Evolutionary conservation across 2,113 vertebrate genomes (phyloP).

Genomic region (Symphodus melops): DNA sequence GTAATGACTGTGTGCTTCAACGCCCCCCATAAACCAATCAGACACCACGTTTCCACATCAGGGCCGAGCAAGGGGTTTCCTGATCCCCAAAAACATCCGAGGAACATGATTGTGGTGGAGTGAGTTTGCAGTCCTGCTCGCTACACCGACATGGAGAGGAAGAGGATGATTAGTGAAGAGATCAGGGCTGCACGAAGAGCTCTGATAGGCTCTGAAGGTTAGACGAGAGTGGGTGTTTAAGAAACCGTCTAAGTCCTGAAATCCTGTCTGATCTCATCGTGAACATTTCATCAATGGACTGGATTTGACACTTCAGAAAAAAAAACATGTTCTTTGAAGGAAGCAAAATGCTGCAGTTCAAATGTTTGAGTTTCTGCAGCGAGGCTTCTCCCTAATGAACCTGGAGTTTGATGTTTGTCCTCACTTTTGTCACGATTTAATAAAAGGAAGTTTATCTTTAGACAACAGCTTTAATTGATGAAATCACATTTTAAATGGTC

Average conservation of each 20-base stretch:
- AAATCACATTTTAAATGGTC: neutral
- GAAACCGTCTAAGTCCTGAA: neutral
- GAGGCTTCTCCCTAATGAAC: too few relatives aligned
- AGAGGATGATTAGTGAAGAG: too few relatives aligned
- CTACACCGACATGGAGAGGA: too few relatives aligned
- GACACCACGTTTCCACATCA: constrained; percentile 35
- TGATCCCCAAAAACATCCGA: constrained; percentile 13
- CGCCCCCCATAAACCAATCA: constrained; percentile 53
- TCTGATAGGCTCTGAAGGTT: neutral
- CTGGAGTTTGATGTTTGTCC: neutral
- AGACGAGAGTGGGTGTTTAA: neutral
- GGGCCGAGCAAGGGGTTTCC: constrained; percentile 5
- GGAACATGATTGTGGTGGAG: neutral
- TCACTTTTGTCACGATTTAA: neutral
- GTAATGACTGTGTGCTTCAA: constrained; percentile 36
- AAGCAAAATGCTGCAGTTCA: too few relatives aligned
- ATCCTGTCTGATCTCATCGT: neutral
- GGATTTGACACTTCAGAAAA: neutral
- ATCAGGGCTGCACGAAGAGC: neutral
- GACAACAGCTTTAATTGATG: neutral
- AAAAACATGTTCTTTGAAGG: too few relatives aligned
- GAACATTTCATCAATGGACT: neutral
- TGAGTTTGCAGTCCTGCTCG: neutral
- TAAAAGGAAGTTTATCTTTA: neutral
- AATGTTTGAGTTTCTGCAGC: too few relatives aligned